Conservation (phyloP, 1,140 invertebrate genomes). For the Lucilia sericata region DNA sequence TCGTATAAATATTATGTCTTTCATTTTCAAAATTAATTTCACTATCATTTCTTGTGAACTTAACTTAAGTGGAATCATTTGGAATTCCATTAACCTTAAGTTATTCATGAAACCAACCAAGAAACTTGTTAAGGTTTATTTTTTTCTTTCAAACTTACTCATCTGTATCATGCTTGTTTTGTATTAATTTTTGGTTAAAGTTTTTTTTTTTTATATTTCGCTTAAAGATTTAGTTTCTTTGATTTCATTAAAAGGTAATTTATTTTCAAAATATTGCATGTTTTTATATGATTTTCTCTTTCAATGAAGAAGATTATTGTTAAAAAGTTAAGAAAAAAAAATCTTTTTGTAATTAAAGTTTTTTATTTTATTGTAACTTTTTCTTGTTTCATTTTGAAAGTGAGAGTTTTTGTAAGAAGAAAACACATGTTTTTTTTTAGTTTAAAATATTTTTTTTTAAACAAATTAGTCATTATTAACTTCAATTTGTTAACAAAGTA, state of each 20-base stretch:
- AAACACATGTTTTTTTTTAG: background rate
- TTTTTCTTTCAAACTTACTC: slow-evolving; percentile 7
- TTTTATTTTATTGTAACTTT: background rate
- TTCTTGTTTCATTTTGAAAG: background rate
- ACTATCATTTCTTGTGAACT: slow-evolving; percentile 23
- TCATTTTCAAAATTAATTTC: slow-evolving; percentile 21
- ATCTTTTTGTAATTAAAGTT: background rate
- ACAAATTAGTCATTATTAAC: background rate
- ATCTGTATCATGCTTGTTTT: slow-evolving; percentile 4
- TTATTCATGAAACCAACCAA: background rate
- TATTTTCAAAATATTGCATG: background rate
- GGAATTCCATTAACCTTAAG: slow-evolving; percentile 20
- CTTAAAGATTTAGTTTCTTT: too few species aligned
- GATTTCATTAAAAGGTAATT: background rate
- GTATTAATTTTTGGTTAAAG: slow-evolving; percentile 10
- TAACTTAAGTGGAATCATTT: background rate
- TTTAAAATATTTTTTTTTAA: background rate
- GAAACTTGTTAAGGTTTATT: background rate
- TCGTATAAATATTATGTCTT: background rate
- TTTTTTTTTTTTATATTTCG: background rate
- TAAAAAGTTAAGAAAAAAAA: background rate
- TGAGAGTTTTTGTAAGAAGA: background rate
- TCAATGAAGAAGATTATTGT: background rate
- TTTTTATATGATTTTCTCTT: slow-evolving; percentile 13
- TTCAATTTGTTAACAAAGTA: background rate